Evolutionary conservation across 2,888 invertebrate species (phyloP).

Genomic region (Drosophila pullipes): DNA sequence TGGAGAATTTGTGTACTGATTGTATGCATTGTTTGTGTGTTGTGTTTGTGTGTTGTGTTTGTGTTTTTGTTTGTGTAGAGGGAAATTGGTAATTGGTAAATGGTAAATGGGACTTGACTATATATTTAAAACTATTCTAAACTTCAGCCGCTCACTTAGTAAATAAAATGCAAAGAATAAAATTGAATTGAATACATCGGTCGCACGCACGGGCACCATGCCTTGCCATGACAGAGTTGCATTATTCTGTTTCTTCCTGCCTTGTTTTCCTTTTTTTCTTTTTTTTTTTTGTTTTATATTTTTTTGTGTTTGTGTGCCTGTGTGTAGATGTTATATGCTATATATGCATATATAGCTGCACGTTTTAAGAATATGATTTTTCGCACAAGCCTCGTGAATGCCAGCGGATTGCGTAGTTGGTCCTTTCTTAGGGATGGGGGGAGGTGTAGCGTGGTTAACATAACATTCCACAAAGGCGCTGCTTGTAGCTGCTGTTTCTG

Average conservation of each 20-base stretch:
- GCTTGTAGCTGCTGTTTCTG: conserved; percentile 25
- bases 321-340: conserved; percentile 2
- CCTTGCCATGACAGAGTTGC: conserved; percentile 34
- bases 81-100: conserved; percentile 10
- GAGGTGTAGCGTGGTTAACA: conserved; percentile 5
- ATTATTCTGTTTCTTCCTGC: conserved; percentile 23
- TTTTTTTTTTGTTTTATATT: conserved; percentile 4
- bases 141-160: conserved; percentile 66
- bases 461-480: conserved; percentile 22
- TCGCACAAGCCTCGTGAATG: conserved; percentile 17
- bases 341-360: conserved; percentile 13
- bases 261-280: background rate
- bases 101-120: conserved; percentile 58
- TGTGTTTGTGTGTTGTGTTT: background rate
- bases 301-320: conserved; percentile 35
- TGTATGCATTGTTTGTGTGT: background rate
- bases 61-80: background rate
- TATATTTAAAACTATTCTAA: conserved; percentile 65
- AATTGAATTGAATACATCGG: conserved; percentile 53
- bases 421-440: conserved; percentile 28
- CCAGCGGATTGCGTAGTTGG: conserved; percentile 27
- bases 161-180: conserved; percentile 76
- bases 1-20: background rate
- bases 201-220: conserved; percentile 25
- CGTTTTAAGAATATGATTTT: conserved; percentile 7